Evolutionary conservation across 2,888 invertebrate genomes (phyloP).

Genomic region (Frankliniella fusca): DNA sequence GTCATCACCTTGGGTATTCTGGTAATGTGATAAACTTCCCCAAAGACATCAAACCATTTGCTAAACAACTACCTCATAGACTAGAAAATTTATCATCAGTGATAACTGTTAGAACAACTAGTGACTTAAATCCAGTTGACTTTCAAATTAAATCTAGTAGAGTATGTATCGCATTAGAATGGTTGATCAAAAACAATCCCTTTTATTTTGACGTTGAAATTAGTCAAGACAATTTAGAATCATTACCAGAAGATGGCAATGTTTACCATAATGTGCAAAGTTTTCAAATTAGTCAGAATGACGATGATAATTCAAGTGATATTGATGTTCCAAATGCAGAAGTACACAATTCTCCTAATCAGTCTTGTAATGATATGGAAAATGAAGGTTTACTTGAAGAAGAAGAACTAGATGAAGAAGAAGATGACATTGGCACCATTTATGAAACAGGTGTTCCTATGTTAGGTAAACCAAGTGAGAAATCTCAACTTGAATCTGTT

Average conservation of each 20-base stretch:
- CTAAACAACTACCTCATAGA: slow-evolving; percentile 23
- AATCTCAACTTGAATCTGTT: background rate
- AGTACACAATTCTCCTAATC: too few species aligned
- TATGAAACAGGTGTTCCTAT: background rate
- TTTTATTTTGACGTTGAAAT: slow-evolving; percentile 22
- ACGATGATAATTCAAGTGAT: too few species aligned
- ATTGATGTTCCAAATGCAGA: too few species aligned
- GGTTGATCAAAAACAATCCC: slow-evolving; percentile 5
- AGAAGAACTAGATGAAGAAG: background rate
- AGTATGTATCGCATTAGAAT: background rate
- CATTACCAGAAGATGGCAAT: slow-evolving; percentile 28
- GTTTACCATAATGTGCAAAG: background rate
- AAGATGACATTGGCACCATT: background rate
- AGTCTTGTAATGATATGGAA: too few species aligned
- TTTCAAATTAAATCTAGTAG: background rate
- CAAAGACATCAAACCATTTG: slow-evolving; percentile 29
- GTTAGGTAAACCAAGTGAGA: background rate
- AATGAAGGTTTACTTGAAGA: background rate
- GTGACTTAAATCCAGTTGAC: background rate
- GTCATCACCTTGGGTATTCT: slow-evolving; percentile 32
- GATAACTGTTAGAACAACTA: background rate
- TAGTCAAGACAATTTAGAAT: background rate
- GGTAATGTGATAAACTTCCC: slow-evolving; percentile 33
- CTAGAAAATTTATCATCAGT: slow-evolving; percentile 17
- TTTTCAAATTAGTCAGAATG: too few species aligned